Conservation (phyloP, 2,888 invertebrate species). For the Ellobium chinense region DNA sequence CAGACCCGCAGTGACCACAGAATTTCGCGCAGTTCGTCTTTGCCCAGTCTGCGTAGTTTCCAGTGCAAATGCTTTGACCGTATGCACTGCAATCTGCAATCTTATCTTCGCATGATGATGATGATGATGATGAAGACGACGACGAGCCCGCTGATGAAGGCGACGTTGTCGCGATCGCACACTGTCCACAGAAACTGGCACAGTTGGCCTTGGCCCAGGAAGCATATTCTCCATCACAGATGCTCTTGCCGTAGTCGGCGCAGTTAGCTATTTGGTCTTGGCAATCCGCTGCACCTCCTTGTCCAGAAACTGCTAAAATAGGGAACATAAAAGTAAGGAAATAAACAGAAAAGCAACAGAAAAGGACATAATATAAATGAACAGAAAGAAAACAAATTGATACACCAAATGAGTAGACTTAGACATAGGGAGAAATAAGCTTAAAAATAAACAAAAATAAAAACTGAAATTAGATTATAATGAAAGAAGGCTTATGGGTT, state of each 20-base stretch:
- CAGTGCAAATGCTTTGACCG: conserved; percentile 55
- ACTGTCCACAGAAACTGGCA: conserved; percentile 55
- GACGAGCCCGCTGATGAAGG: not conserved
- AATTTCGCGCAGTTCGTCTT: conserved; percentile 55
- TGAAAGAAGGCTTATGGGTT: too few species aligned
- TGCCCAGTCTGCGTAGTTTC: conserved; percentile 59
- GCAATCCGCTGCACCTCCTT: not conserved
- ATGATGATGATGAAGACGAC: not conserved
- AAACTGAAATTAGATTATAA: too few species aligned
- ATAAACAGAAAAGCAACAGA: too few species aligned
- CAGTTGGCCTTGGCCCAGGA: conserved; percentile 61
- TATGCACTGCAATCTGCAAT: conserved; percentile 43
- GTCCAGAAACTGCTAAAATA: too few species aligned
- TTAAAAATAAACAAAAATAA: too few species aligned
- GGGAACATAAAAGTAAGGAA: too few species aligned
- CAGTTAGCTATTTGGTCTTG: conserved; percentile 50
- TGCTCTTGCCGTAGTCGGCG: conserved; percentile 52
- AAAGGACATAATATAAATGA: too few species aligned
- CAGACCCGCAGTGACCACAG: conserved; percentile 51
- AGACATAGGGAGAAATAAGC: too few species aligned
- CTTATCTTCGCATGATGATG: conserved; percentile 40
- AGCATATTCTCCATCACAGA: conserved; percentile 58
- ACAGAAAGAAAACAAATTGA: too few species aligned
- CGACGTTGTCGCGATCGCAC: not conserved
- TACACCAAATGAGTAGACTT: too few species aligned